Conservation (phyloP, 1,140 invertebrate species). For the Gyrodactylus salaris region DNA sequence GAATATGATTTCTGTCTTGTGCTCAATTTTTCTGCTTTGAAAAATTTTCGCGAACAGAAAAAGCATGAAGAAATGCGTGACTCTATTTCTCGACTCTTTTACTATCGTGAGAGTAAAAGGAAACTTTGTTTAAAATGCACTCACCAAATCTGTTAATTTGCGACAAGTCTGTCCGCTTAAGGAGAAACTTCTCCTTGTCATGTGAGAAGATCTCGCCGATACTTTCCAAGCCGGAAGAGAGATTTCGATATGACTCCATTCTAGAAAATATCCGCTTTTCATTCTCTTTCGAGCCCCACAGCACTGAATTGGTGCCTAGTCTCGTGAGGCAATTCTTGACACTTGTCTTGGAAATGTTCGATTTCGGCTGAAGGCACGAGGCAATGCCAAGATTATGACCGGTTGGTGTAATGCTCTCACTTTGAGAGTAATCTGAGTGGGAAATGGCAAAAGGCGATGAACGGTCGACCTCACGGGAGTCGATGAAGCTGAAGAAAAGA, state of each 20-base stretch:
- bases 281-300: neutral
- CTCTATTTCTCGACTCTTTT: neutral
- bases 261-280: neutral
- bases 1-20: too few relatives aligned
- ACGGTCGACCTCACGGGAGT: too few relatives aligned
- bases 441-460: too few relatives aligned
- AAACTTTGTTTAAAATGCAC: neutral
- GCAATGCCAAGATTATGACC: neutral
- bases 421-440: too few relatives aligned
- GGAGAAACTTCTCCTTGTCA: neutral
- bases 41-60: too few relatives aligned
- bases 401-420: neutral
- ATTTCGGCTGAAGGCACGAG: neutral
- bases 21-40: too few relatives aligned
- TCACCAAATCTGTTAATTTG: neutral
- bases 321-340: neutral
- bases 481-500: neutral
- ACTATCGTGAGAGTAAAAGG: too few relatives aligned
- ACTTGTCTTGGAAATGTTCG: neutral
- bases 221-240: neutral
- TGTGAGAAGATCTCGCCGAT: neutral
- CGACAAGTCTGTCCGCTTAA: neutral
- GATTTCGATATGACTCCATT: neutral
- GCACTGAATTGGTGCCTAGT: neutral
- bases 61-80: too few relatives aligned